Percentiles rank a stretch among this genome's conserved stretches.
Conservation (phyloP, 1,140 invertebrate genomes). For the Bombus balteatus region DNA sequence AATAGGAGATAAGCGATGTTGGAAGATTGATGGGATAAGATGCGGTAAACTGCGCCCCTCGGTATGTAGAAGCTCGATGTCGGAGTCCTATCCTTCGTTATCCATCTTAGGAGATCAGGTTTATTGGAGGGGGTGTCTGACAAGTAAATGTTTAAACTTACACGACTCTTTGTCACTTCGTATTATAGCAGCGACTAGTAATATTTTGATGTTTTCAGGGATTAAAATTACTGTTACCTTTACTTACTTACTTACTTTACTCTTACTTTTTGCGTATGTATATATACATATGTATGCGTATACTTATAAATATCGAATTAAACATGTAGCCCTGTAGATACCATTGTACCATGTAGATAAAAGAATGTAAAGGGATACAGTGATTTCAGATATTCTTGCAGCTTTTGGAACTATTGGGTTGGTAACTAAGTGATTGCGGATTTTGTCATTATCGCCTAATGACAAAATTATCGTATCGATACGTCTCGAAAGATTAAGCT, state of each 20-base stretch:
- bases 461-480: too few species aligned
- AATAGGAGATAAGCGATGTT: slow-evolving; percentile 29
- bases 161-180: neutral
- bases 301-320: neutral
- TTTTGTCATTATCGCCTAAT: too few species aligned
- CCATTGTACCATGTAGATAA: neutral
- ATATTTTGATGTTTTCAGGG: neutral
- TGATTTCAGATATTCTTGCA: too few species aligned
- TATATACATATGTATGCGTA: neutral
- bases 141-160: neutral
- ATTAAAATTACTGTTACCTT: too few species aligned
- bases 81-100: neutral
- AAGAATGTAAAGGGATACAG: neutral
- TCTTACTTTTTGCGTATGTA: too few species aligned
- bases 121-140: too few species aligned
- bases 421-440: too few species aligned
- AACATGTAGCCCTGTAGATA: neutral
- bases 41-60: neutral
- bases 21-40: slow-evolving; percentile 3
- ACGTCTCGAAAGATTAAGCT: too few species aligned
- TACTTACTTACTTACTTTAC: too few species aligned
- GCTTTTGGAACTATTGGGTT: too few species aligned
- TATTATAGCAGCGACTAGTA: neutral
- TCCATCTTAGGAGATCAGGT: neutral
- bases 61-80: neutral